Evolutionary conservation across 2,797 vertebrate species (phyloP).

Genomic region (Dallia pectoralis): DNA sequence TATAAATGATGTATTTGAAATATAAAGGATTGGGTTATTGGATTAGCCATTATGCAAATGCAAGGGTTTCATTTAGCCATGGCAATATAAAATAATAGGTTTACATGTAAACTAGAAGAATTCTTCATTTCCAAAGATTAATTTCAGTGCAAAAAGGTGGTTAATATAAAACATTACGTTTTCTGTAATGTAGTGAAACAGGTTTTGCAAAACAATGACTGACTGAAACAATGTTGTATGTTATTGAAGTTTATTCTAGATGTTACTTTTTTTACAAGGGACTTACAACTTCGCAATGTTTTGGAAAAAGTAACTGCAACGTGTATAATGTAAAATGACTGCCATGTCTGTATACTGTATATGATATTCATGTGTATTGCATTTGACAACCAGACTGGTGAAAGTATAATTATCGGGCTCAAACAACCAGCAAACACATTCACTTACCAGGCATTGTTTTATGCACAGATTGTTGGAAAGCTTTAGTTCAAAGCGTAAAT

Average conservation of each 20-base stretch:
- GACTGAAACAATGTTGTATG: conserved; percentile 39
- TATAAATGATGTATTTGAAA: conserved; percentile 14
- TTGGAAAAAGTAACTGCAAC: conserved; percentile 43
- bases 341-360: conserved; percentile 33
- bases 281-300: conserved; percentile 42
- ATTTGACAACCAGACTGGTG: conserved; percentile 20
- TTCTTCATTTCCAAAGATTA: conserved; percentile 43
- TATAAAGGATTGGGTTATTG: conserved; percentile 3
- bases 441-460: conserved; percentile 61
- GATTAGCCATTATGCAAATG: conserved; percentile 3
- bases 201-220: conserved; percentile 57
- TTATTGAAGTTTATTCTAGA: conserved; percentile 49
- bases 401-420: conserved; percentile 24
- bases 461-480: conserved; percentile 71
- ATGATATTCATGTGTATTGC: conserved; percentile 42
- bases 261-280: conserved; percentile 44
- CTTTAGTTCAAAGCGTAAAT: conserved; percentile 63
- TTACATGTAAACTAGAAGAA: conserved; percentile 20
- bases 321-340: conserved; percentile 40
- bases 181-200: conserved; percentile 49
- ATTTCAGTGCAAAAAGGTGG: conserved; percentile 40
- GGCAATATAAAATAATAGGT: conserved; percentile 18
- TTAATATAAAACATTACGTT: conserved; percentile 36
- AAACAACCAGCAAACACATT: conserved; percentile 21
- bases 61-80: conserved; percentile 49